phyloP scores from a whole-genome alignment of 2,888 invertebrate species.

The Athalia circularis region DNA sequence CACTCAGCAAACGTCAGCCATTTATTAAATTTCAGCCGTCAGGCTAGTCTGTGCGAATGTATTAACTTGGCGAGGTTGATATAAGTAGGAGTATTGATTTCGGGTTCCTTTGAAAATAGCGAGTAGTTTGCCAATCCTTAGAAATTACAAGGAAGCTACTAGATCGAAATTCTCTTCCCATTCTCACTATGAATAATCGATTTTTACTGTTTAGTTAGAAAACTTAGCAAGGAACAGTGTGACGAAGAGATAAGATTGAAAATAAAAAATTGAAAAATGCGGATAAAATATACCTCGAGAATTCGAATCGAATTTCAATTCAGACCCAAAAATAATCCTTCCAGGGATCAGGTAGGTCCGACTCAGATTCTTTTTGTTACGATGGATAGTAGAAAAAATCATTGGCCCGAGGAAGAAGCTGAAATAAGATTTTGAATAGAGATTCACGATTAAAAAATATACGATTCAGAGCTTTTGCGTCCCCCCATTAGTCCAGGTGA shows the following conservation, averaged over 20 bases:
- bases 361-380: too few species aligned
- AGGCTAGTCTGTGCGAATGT: slow-evolving; percentile 23
- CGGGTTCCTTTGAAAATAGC: not conserved
- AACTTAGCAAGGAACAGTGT: slow-evolving; percentile 3
- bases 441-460: not conserved
- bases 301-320: too few species aligned
- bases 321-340: not conserved
- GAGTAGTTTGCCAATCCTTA: slow-evolving; percentile 18
- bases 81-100: slow-evolving; percentile 22
- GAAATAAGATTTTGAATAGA: too few species aligned
- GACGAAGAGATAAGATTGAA: not conserved
- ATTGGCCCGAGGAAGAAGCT: too few species aligned
- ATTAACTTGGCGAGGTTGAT: slow-evolving; percentile 27
- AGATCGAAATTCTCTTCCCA: not conserved
- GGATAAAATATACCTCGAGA: not conserved
- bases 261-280: slow-evolving; percentile 20
- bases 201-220: slow-evolving; percentile 30
- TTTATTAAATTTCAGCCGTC: slow-evolving; percentile 34
- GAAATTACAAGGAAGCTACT: not conserved
- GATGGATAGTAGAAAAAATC: too few species aligned
- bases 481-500: not conserved
- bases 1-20: not conserved
- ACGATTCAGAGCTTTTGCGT: slow-evolving; percentile 19
- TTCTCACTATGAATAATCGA: slow-evolving; percentile 25
- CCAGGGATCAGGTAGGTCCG: not conserved